Percentiles rank a stretch among this genome's conserved stretches.
Evolutionary conservation across 2,113 vertebrate genomes (phyloP).

Genomic region (Myrmecobius fasciatus): DNA sequence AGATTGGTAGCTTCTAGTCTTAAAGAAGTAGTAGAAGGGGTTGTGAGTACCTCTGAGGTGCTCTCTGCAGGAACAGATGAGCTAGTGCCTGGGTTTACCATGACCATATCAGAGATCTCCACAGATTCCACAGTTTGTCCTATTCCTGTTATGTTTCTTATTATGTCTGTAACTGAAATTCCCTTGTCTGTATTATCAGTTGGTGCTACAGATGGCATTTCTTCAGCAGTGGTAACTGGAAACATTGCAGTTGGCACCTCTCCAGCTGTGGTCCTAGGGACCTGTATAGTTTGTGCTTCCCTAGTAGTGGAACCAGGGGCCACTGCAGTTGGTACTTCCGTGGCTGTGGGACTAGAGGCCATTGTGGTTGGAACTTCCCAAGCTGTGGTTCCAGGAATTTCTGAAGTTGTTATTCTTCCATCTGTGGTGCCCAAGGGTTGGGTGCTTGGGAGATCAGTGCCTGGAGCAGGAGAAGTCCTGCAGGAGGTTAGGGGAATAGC

Average conservation of each 20-base stretch:
- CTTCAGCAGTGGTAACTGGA: background rate
- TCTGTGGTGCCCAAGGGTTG: conserved; percentile 58
- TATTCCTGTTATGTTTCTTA: conserved; percentile 47
- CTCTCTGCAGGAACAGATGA: conserved; percentile 30
- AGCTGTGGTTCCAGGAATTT: conserved; percentile 73
- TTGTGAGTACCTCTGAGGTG: background rate
- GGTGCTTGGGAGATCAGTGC: conserved; percentile 18
- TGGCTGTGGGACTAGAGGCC: conserved; percentile 71
- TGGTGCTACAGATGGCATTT: accelerated
- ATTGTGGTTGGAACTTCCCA: conserved; percentile 37
- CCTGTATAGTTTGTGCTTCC: background rate
- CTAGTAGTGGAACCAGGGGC: background rate
- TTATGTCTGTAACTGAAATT: background rate
- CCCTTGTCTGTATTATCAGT: background rate
- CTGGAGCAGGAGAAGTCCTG: conserved; percentile 76
- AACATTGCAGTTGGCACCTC: background rate
- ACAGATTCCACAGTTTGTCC: background rate
- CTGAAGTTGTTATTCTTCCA: background rate
- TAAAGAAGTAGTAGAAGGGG: background rate
- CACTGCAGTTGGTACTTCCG: conserved; percentile 35
- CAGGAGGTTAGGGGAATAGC: conserved; percentile 89
- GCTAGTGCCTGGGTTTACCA: conserved; percentile 56
- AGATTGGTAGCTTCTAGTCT: background rate
- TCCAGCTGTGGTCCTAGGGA: background rate
- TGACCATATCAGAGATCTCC: conserved; percentile 62